Conservation (phyloP, 2,113 vertebrate genomes). For the Ursus arctos region DNA sequence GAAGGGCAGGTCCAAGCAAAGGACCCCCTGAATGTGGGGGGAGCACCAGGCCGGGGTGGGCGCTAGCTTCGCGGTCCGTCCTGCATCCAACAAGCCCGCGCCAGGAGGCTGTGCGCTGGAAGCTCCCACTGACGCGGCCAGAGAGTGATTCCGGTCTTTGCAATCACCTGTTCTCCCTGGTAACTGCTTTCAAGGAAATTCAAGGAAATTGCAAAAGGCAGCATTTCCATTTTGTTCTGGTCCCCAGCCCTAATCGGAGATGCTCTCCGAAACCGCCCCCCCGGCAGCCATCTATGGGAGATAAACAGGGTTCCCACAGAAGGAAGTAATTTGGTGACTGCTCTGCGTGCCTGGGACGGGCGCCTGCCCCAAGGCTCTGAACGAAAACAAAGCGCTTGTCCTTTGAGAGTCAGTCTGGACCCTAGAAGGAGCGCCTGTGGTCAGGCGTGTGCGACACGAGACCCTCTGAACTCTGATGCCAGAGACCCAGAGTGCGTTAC, state of each 20-base stretch:
- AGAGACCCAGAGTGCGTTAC: fast-evolving
- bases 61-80: not conserved
- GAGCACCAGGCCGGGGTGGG: fast-evolving
- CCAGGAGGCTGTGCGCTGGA: not conserved
- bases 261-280: too few relatives aligned
- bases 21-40: fast-evolving
- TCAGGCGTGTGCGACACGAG: fast-evolving
- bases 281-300: fast-evolving
- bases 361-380: not conserved
- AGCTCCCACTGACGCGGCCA: fast-evolving
- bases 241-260: not conserved
- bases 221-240: not conserved
- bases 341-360: fast-evolving
- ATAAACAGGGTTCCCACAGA: not conserved
- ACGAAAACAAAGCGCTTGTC: fast-evolving
- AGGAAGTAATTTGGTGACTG: fast-evolving
- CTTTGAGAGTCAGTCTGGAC: not conserved
- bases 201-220: not conserved
- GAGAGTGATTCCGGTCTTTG: not conserved
- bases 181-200: not conserved
- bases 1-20: too few relatives aligned
- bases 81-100: fast-evolving
- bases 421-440: not conserved
- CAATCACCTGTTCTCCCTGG: not conserved
- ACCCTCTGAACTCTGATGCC: too few relatives aligned